Conservation (phyloP, 2,113 vertebrate genomes). For the Pristiophorus japonicus region DNA sequence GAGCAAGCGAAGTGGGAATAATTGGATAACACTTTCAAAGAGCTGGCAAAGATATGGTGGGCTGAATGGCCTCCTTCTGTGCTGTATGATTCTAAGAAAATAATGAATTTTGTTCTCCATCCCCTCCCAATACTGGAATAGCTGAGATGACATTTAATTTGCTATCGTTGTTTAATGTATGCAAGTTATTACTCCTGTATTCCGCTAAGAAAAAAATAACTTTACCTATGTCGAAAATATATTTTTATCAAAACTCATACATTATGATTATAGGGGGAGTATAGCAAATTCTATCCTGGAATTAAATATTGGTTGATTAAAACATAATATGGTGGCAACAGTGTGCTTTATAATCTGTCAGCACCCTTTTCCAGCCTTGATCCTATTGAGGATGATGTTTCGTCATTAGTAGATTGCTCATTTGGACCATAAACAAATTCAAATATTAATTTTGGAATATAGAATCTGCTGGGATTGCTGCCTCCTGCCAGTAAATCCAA, state of each 20-base stretch:
- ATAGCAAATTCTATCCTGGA: not conserved
- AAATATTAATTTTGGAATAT: conserved; percentile 1
- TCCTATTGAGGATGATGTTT: not conserved
- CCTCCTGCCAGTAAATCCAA: not conserved
- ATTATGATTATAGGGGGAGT: not conserved
- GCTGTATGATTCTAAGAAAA: not conserved
- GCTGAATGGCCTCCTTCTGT: not conserved
- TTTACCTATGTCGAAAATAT: not conserved
- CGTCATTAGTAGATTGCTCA: not conserved
- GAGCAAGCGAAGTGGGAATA: not conserved
- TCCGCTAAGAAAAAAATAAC: not conserved
- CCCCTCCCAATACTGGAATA: not conserved
- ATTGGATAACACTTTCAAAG: not conserved
- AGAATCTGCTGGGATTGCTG: not conserved
- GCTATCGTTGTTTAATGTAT: not conserved
- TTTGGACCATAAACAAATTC: not conserved
- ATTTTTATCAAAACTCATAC: not conserved
- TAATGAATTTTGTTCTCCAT: not conserved
- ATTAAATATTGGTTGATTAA: not conserved
- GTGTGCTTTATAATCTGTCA: not conserved
- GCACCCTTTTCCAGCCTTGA: not conserved
- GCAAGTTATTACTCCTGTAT: not conserved
- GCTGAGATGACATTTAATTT: not conserved
- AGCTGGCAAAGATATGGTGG: not conserved
- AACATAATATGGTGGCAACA: not conserved